Evolutionary conservation across 2,113 vertebrate genomes (phyloP), one percentile per base, ranked within the genome.

Genomic region (Alaudala cheleensis): DNA sequence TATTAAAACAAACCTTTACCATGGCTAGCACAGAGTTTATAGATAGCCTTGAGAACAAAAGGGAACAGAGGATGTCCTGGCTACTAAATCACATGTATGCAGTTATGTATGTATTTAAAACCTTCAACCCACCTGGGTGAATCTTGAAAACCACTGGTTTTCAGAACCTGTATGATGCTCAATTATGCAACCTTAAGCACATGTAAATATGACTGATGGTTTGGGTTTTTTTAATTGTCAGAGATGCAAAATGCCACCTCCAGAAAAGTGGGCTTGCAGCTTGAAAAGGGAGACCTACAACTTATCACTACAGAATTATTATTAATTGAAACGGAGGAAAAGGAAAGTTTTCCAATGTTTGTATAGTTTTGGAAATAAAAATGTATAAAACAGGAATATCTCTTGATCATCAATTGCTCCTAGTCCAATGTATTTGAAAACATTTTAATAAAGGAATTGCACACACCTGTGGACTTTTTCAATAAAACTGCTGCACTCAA

Each of bases 401-500:
- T 90, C 94, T 94, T 91, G 88, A 93, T 89, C 97, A 97, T 97
- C 77, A 88, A 69, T 82, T 97, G 90, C 87, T 97, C 96, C 95
- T 91, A 79, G 72, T 91, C 94, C 88, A 89, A 97, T 98, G 98
- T 98, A 98, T 98, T 97, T 97, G 90, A 96, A 96, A 97, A 97
- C 97, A 98, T 98, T 99, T 98, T 98, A 98, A 98, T 96, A 98
- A 98, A 98, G 97, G 96, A 98, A 98, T 97, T 98, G 98, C 98
- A 98, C 98, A 98, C 97, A 98, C 91, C 95, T 98, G 98, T 99
- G 98, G 96, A 98, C 97, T 99, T 99, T 99, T 99, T 98, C 98
- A 99, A 99, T 99, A 99, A 99, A 99, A 99, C 96, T 96, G 95
- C 98, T 98, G 98, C 98, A 98, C 98, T 98, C 87, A 97, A 96